Conservation (phyloP, 2,113 vertebrate species). For the Myotis yumanensis region DNA sequence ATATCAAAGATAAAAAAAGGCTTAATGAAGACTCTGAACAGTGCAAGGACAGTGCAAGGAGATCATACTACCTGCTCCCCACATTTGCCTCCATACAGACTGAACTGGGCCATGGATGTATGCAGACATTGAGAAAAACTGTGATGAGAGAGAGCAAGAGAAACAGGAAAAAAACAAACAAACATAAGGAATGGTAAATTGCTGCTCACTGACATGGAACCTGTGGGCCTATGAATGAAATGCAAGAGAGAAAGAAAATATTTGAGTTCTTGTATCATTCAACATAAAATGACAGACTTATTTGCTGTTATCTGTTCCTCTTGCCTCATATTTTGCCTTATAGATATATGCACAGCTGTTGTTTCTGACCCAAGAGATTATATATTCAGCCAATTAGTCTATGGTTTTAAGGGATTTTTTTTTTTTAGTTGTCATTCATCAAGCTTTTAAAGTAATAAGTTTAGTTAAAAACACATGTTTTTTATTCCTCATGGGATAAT, state of each 20-base stretch:
- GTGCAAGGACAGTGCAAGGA: not conserved
- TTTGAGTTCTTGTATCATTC: not conserved
- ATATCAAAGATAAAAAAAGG: not conserved
- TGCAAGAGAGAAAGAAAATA: constrained; percentile 21
- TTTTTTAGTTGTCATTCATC: constrained; percentile 48
- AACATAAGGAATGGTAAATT: not conserved
- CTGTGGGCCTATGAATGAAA: not conserved
- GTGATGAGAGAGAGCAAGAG: not conserved
- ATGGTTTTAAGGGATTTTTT: constrained; percentile 20
- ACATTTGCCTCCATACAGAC: not conserved
- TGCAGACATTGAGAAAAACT: not conserved
- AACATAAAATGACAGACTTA: constrained; percentile 66
- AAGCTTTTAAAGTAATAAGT: constrained; percentile 57
- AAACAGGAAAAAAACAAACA: not conserved
- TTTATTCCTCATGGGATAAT: constrained; percentile 33
- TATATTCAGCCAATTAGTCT: constrained; percentile 49
- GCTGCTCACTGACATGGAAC: not conserved
- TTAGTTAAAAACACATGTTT: constrained; percentile 74
- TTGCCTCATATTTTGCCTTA: constrained; percentile 69
- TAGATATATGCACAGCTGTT: constrained; percentile 62
- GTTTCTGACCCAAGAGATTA: constrained; percentile 51
- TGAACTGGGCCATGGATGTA: not conserved
- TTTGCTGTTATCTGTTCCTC: constrained; percentile 68
- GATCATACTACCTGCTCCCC: not conserved
- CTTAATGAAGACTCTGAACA: not conserved